Conservation (phyloP, 2,888 invertebrate species). For the Drosophila mulleri region DNA sequence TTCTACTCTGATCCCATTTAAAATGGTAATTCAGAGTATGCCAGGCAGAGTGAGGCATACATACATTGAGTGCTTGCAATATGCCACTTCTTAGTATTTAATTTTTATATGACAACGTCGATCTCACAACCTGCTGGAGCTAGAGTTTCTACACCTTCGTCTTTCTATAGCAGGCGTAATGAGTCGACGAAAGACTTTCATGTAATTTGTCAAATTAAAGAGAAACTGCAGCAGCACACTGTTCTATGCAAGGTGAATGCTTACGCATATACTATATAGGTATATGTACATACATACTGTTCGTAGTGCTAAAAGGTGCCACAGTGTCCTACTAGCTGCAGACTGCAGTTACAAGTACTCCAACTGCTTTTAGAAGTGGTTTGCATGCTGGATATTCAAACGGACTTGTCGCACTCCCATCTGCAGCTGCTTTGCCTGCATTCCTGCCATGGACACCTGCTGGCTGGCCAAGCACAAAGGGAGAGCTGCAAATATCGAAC, state of each 20-base stretch:
- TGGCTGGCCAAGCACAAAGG: slow-evolving; percentile 73
- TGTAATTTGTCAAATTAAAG: no score
- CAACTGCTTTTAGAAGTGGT: background rate
- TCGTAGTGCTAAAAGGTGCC: background rate
- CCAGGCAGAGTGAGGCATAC: no score
- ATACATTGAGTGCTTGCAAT: no score
- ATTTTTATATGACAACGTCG: no score
- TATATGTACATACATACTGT: background rate
- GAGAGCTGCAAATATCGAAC: slow-evolving; percentile 78
- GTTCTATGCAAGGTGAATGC: background rate
- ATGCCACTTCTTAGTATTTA: no score
- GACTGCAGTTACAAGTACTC: background rate
- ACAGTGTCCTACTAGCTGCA: background rate
- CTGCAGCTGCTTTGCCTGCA: slow-evolving; percentile 87
- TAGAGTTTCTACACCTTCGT: no score
- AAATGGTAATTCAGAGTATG: no score
- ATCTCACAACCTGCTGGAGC: no score
- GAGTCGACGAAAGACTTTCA: no score
- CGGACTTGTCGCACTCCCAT: slow-evolving; percentile 85
- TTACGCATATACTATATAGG: background rate
- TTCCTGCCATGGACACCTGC: slow-evolving; percentile 79
- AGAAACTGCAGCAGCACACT: background rate
- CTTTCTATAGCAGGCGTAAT: no score
- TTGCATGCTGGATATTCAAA: slow-evolving; percentile 68
- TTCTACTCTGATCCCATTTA: no score